Base-by-base conservation (phyloP, 1,140 invertebrate species). In the Argopecten irradians region DNA sequence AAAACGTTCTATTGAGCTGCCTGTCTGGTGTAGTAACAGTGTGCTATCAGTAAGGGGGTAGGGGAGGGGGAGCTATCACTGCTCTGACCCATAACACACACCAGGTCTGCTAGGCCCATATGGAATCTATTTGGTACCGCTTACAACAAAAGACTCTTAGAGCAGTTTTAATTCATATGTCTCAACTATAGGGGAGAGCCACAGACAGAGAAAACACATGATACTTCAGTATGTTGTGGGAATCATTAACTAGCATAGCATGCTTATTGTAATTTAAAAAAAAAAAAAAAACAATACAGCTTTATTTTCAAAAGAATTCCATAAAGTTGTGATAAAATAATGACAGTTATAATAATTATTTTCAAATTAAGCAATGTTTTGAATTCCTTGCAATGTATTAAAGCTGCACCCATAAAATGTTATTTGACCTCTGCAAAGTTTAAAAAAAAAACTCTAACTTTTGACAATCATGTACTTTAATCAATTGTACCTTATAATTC, bases 131-230 rank as follows among this genome's bases (percentile, higher is more conserved):
- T 71, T 28, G 55, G 55, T 71, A 71, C 55, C n/a, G 22, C 55
- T 71, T 71, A 71, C 55, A 71, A 71, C 55, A 71, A 71, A 71
- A 71, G 22, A 71, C 55, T 71, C 55, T 71, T 71, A 71, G 22
- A 71, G 55, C 55, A 71, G 55, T 71, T 71, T 71, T 71, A 71
- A 71, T 71, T 71, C 55, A 71, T 71, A n/a, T 71, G 55, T 71
- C 55, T 71, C 55, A n/a, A 71, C 55, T 28, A 28, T n/a, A 5
- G 55, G 55, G 55, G n/a, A 71, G n/a, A 1, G 22, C 16, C 22
- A 71, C n/a, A 71, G 5, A 8, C 55, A 71, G 5, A 28, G 1
- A 71, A 16, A 22, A 71, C 22, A 71, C 22, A 0, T 5, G 0
- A 71, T n/a, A 28, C 55, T 71, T 28, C 55, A 71, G 55, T 8